Conservation (phyloP, 2,113 vertebrate species). For the Atrichornis clamosus region DNA sequence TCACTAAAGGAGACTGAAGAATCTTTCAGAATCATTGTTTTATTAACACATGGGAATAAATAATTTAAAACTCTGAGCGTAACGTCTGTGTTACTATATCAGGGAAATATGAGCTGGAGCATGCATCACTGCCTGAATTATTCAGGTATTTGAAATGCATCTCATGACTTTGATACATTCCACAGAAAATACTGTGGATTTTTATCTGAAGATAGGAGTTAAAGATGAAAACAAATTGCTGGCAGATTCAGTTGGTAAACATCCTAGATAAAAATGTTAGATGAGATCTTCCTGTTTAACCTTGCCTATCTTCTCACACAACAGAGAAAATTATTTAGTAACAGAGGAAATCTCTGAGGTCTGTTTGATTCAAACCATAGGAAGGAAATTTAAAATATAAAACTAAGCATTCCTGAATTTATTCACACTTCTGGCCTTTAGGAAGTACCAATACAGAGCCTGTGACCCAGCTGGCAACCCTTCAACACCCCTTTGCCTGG, state of each 20-base stretch:
- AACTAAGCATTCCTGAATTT: not conserved
- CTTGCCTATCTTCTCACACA: not conserved
- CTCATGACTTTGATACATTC: not conserved
- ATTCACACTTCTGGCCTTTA: not conserved
- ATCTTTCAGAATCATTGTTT: not conserved
- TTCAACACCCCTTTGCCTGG: not conserved
- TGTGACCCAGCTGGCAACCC: not conserved
- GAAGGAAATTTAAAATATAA: not conserved
- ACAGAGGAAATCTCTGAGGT: not conserved
- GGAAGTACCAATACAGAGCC: not conserved
- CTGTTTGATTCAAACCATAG: not conserved
- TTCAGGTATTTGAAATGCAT: conserved; percentile 22
- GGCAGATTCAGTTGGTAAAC: not conserved
- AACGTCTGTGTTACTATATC: not conserved
- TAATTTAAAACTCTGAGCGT: not conserved
- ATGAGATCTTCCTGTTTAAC: not conserved
- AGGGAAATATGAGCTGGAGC: not conserved
- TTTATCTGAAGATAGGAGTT: not conserved
- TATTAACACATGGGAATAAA: not conserved
- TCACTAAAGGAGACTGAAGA: not conserved
- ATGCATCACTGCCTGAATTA: conserved; percentile 3
- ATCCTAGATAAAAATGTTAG: not conserved
- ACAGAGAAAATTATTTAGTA: not conserved
- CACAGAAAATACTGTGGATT: not conserved
- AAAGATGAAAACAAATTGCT: not conserved